phyloP scores from a whole-genome alignment of 2,888 invertebrate genomes.

The Pegoplata infirma region DNA sequence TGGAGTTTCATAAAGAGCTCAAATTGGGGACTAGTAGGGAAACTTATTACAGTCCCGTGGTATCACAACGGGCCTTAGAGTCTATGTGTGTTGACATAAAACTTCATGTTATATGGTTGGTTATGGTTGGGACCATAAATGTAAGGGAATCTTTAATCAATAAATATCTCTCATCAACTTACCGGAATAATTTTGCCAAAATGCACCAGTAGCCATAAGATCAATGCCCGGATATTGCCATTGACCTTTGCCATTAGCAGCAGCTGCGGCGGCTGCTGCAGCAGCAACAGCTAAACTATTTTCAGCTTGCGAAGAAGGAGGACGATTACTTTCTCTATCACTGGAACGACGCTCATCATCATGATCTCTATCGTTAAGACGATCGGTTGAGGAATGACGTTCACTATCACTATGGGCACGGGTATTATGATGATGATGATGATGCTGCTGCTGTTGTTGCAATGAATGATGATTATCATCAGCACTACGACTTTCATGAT shows the following conservation, averaged over 20 bases:
- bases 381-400: constrained; percentile 69
- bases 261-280: constrained; percentile 73
- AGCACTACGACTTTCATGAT: constrained; percentile 71
- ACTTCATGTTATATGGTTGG: no score
- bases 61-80: no score
- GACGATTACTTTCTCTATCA: constrained; percentile 68
- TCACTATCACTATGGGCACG: constrained; percentile 60
- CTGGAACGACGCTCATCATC: constrained; percentile 65
- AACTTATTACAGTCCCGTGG: no score
- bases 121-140: no score
- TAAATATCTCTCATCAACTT: constrained; percentile 77
- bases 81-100: no score
- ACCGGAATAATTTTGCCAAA: constrained; percentile 96
- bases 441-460: constrained; percentile 56
- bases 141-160: no score
- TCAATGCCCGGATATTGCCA: constrained; percentile 87
- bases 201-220: constrained; percentile 91
- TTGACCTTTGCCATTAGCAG: constrained; percentile 79
- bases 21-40: no score
- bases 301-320: constrained; percentile 77
- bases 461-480: constrained; percentile 67
- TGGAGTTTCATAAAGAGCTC: no score
- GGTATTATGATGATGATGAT: constrained; percentile 25
- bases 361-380: constrained; percentile 70
- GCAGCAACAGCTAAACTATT: constrained; percentile 71